Conservation (phyloP, 2,113 vertebrate genomes). For the Excalfactoria chinensis region DNA sequence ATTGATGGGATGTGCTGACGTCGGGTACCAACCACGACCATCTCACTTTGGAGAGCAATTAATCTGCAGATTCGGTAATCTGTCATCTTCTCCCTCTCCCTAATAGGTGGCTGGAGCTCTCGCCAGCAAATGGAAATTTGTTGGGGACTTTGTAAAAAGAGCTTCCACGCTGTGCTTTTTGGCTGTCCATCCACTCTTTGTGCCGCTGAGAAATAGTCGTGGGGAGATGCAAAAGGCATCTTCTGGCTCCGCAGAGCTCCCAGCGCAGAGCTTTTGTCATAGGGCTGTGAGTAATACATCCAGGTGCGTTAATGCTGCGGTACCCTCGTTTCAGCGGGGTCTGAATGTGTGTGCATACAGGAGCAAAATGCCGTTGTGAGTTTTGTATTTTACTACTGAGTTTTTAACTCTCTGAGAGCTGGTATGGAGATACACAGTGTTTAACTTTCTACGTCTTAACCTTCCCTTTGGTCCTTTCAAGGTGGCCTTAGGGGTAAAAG, state of each 20-base stretch:
- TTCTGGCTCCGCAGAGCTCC: neutral
- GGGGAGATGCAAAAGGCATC: fast-evolving
- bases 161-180: neutral
- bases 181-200: neutral
- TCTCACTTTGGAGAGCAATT: slow-evolving; percentile 71
- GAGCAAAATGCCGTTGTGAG: neutral
- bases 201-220: fast-evolving
- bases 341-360: fast-evolving
- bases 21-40: slow-evolving; percentile 57
- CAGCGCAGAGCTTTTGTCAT: fast-evolving
- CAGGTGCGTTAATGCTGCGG: neutral
- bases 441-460: neutral
- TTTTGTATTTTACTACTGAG: neutral
- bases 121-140: neutral
- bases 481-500: neutral
- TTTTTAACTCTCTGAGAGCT: neutral
- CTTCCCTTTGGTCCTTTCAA: neutral
- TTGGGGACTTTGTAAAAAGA: slow-evolving; percentile 11
- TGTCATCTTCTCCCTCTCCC: slow-evolving; percentile 52
- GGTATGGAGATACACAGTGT: neutral
- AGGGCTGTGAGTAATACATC: neutral
- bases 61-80: slow-evolving; percentile 63
- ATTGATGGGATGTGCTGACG: slow-evolving; percentile 74
- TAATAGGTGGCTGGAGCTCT: neutral
- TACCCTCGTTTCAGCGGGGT: fast-evolving